Percentiles rank a stretch among this genome's conserved stretches.
Evolutionary conservation across 2,113 vertebrate species (phyloP).

Genomic region (Pavo muticus): DNA sequence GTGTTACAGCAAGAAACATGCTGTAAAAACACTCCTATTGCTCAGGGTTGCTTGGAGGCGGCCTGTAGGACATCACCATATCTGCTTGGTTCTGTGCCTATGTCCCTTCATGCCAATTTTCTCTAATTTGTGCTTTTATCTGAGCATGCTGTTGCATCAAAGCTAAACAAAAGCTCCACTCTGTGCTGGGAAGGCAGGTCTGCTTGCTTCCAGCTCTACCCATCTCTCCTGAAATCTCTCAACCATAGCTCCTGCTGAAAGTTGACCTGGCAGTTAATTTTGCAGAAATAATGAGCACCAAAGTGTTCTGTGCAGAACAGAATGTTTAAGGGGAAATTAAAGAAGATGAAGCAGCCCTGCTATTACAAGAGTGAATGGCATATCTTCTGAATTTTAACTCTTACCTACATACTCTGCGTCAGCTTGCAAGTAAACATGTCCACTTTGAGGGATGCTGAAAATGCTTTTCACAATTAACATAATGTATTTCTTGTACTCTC

Average conservation of each 20-base stretch:
- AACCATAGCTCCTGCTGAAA: background rate
- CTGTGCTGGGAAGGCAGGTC: background rate
- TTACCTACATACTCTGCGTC: background rate
- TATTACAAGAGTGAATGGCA: background rate
- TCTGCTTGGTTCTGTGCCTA: background rate
- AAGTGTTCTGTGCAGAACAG: background rate
- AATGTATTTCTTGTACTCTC: background rate
- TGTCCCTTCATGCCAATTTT: background rate
- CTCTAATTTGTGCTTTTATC: background rate
- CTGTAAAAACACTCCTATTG: background rate
- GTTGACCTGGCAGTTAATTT: background rate
- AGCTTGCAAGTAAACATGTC: background rate
- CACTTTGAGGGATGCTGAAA: background rate
- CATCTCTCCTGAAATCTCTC: background rate
- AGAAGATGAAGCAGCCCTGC: background rate
- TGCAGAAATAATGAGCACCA: background rate
- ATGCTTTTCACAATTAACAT: background rate
- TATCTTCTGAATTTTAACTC: background rate
- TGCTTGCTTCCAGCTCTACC: background rate
- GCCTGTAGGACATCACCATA: background rate
- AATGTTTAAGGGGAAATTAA: background rate
- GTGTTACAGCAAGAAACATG: accelerated
- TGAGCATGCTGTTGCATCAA: background rate
- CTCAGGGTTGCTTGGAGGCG: background rate
- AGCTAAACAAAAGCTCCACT: background rate